Percentiles rank a stretch among this genome's conserved stretches.
Evolutionary conservation across 23 tunicate genomes (phyloP).

Genomic region (Oikopleura vanhoeffeni): DNA sequence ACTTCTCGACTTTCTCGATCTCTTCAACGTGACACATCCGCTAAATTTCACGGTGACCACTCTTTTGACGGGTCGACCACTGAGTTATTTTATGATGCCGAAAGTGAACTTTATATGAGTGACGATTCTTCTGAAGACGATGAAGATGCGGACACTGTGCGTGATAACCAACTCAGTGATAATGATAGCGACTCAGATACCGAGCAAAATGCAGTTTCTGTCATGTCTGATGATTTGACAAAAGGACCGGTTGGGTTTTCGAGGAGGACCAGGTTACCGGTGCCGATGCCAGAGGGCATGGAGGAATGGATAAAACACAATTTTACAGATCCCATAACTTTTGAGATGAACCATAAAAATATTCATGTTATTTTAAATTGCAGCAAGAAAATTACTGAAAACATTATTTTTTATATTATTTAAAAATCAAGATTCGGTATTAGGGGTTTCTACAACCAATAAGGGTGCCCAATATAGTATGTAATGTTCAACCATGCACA

Average conservation of each 20-base stretch:
- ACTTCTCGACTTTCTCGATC: background rate
- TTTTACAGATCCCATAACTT: slow-evolving; percentile 30
- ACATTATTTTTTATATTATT: slow-evolving; percentile 22
- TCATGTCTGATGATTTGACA: background rate
- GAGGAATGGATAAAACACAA: too few relatives aligned
- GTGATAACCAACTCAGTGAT: slow-evolving; percentile 14
- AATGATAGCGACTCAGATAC: background rate
- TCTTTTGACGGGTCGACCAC: slow-evolving; percentile 68
- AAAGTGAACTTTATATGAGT: slow-evolving; percentile 48
- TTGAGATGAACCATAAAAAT: too few relatives aligned
- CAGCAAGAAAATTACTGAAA: too few relatives aligned
- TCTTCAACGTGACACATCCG: background rate
- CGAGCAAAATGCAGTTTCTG: background rate
- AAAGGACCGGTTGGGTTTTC: background rate
- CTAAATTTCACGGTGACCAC: background rate
- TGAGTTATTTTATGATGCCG: slow-evolving; percentile 96
- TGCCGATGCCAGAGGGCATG: slow-evolving; percentile 13
- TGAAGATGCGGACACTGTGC: too few relatives aligned
- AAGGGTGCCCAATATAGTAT: too few relatives aligned
- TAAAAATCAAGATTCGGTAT: too few relatives aligned
- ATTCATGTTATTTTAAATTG: too few relatives aligned
- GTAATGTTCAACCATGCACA: too few relatives aligned
- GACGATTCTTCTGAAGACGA: slow-evolving; percentile 38
- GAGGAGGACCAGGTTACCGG: background rate
- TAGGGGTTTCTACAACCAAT: too few relatives aligned